Evolutionary conservation across 2,113 vertebrate genomes (phyloP), one percentile per base, ranked within the genome.

Genomic region (Penelope pileata): DNA sequence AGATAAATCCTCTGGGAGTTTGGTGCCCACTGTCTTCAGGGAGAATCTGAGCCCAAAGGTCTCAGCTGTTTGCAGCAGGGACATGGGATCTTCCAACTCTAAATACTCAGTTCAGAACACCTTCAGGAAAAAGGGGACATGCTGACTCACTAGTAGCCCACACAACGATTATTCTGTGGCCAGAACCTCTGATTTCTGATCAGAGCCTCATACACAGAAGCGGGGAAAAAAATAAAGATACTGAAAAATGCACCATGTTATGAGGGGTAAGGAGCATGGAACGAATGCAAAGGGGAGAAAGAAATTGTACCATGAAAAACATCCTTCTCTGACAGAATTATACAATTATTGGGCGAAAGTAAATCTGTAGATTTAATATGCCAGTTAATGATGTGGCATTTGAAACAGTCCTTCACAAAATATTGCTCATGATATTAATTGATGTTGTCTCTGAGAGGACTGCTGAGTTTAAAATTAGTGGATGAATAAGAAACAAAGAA

Each of bases 281-380:
- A 43, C 24, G 66, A 58, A 63, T 34, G 66, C 29, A 89, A 78
- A 84, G 23, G 32, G 56, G 50, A 45, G 56, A 84, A 51, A 59
- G 45, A 59, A 94, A 86, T 73, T 92, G 63, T 1, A 78, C 32
- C 11, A 60, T 45, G 64, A 91, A 88, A 90, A 83, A 64, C 34
- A 16, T 21, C 74, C 92, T 88, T 86, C 42, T 78, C 81, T 79
- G 72, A n/a, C 5, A 42, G 83, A 89, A 87, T 89, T 85, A 53
- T 68, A 80, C 81, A 96, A 94, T 86, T 79, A 94, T 36, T 79
- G 82, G 74, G 36, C 73, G 74, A 93, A 93, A 74, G 62, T 13
- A 84, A 92, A 93, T 86, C n/a, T 88, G 91, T 83, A 80, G 72
- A 75, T 94, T 94, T 94, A 80, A 89, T 91, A 91, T 30, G 30